A percentile compares a stretch with the other conserved stretches of the same genome.
phyloP scores from a whole-genome alignment of 92 coral and sea anemone species.

The Epizoanthus scotinus region DNA sequence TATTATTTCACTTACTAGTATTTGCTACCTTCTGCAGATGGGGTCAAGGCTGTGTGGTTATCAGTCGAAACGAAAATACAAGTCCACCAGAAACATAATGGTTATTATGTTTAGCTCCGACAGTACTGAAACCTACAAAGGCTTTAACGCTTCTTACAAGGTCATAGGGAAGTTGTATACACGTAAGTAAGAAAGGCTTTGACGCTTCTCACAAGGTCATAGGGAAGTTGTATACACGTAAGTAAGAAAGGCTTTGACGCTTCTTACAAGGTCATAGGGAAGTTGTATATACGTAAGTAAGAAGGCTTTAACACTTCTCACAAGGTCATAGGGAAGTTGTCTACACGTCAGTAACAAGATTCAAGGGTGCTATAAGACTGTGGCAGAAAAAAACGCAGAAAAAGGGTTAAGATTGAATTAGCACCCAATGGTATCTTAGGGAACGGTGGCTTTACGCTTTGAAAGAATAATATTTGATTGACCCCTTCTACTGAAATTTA shows the following conservation, averaged over 20 bases:
- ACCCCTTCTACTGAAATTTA: too few relatives aligned
- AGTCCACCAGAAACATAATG: conserved; percentile 60
- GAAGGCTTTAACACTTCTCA: conserved; percentile 67
- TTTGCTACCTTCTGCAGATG: not conserved
- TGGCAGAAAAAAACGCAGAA: too few relatives aligned
- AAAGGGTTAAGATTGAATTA: too few relatives aligned
- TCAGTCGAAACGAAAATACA: conserved; percentile 2
- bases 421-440: too few relatives aligned
- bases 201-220: conserved; percentile 51
- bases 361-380: too few relatives aligned
- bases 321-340: conserved; percentile 3
- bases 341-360: conserved; percentile 14
- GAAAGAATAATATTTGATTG: too few relatives aligned
- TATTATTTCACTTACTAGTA: not conserved
- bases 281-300: conserved; percentile 10
- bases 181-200: conserved; percentile 56
- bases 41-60: conserved; percentile 59
- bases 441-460: too few relatives aligned
- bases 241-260: conserved; percentile 62
- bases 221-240: not conserved
- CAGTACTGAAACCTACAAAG: conserved; percentile 43
- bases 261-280: conserved; percentile 38
- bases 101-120: conserved; percentile 63
- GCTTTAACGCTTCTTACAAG: conserved; percentile 66
- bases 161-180: not conserved